These are phyloP conservation scores for Notiomystis cincta DNA, from an alignment of 2,113 vertebrate species.

Conservation along the genomic window DNA sequence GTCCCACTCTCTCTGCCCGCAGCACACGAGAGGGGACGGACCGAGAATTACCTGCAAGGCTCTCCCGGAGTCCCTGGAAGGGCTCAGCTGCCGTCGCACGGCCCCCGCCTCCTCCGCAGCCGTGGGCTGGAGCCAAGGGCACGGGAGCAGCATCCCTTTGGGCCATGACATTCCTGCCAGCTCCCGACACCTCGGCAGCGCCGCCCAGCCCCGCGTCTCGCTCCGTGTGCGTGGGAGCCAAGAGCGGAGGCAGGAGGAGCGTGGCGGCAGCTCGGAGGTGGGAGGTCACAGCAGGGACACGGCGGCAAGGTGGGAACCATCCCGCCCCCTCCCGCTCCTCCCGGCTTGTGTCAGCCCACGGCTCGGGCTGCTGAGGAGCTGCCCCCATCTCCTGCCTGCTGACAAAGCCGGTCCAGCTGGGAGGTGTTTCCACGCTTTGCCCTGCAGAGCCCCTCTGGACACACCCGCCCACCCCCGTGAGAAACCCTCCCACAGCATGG, in stretches of 20 bases:
- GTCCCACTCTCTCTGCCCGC: not conserved
- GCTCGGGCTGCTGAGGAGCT: not conserved
- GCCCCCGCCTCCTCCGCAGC: not conserved
- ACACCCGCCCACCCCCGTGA: not conserved
- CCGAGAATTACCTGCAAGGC: not conserved
- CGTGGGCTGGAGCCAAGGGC: not conserved
- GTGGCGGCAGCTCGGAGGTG: not conserved
- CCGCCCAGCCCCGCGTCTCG: accelerated
- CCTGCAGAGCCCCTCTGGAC: not conserved
- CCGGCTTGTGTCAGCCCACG: accelerated
- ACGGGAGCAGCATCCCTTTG: not conserved
- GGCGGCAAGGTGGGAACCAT: not conserved
- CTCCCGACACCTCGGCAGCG: not conserved
- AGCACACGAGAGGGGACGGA: accelerated
- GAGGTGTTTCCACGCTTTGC: not conserved
- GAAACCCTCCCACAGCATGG: not conserved
- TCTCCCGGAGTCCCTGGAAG: accelerated
- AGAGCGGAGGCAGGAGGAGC: not conserved
- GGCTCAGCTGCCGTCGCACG: not conserved
- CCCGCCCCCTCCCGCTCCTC: not conserved
- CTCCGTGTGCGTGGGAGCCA: accelerated
- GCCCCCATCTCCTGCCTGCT: not conserved
- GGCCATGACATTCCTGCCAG: not conserved
- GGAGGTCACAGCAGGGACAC: not conserved
- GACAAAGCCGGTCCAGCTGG: not conserved